phyloP scores from a whole-genome alignment of 2,113 vertebrate species.

The Upupa epops region DNA sequence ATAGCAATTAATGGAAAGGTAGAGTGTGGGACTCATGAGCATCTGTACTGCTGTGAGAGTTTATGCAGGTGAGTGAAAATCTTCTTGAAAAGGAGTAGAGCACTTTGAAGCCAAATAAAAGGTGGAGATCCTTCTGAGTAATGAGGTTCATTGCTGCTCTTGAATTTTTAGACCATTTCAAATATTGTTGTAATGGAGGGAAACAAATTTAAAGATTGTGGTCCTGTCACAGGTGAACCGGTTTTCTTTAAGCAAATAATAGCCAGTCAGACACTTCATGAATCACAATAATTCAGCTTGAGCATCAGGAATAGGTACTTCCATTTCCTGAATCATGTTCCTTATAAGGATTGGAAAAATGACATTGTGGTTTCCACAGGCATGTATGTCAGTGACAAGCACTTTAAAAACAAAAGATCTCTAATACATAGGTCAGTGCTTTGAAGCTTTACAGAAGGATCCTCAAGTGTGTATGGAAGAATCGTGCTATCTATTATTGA shows the following conservation, averaged over 20 bases:
- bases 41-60: neutral
- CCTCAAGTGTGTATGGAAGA: neutral
- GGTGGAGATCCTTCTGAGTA: neutral
- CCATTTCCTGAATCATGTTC: neutral
- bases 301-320: neutral
- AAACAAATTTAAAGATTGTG: neutral
- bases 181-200: neutral
- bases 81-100: neutral
- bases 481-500: neutral
- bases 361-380: neutral
- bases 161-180: neutral
- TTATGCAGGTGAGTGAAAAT: neutral
- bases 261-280: neutral
- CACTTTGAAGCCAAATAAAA: neutral
- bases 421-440: neutral
- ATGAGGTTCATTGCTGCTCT: neutral
- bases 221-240: neutral
- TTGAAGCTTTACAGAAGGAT: neutral
- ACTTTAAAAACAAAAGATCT: neutral
- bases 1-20: neutral
- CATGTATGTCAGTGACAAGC: neutral
- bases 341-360: neutral
- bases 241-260: neutral
- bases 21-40: neutral
- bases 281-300: neutral